A percentile compares a stretch with the other conserved stretches of the same genome.
These are phyloP conservation scores for Lamellibrachia luymesi DNA, from an alignment of 1,140 invertebrate genomes.

Conservation along the genomic window DNA sequence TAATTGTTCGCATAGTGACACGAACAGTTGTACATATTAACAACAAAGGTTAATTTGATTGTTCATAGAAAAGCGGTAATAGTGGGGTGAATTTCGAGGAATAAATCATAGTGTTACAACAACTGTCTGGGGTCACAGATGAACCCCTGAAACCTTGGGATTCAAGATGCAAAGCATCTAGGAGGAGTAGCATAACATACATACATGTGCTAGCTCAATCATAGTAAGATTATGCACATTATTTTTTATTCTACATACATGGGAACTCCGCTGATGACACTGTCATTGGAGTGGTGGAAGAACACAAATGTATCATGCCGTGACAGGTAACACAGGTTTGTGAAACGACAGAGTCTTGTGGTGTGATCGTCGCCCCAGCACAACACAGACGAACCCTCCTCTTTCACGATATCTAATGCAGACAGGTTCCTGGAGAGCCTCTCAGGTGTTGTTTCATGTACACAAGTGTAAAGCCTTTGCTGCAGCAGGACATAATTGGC, in stretches of 20 bases:
- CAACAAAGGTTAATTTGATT: too few relatives aligned
- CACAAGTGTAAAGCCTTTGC: not conserved
- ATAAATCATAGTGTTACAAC: too few relatives aligned
- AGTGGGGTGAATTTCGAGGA: too few relatives aligned
- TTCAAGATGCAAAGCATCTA: too few relatives aligned
- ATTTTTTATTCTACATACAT: not conserved
- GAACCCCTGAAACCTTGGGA: too few relatives aligned
- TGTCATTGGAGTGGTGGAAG: conserved; percentile 32
- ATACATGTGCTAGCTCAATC: too few relatives aligned
- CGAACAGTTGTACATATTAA: too few relatives aligned
- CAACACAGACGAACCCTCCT: conserved; percentile 40
- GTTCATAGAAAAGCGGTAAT: too few relatives aligned
- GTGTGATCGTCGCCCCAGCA: conserved; percentile 39
- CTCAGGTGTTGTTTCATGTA: not conserved
- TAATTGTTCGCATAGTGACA: too few relatives aligned
- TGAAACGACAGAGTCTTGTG: conserved; percentile 48
- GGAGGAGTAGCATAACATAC: too few relatives aligned
- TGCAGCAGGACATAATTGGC: not conserved
- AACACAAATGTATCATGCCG: conserved; percentile 50
- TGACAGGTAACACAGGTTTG: conserved; percentile 53
- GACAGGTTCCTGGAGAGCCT: not conserved
- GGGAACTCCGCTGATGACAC: not conserved
- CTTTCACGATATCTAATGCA: not conserved
- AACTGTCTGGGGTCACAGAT: too few relatives aligned
- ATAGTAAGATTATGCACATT: too few relatives aligned